Percentiles rank a stretch among this genome's conserved stretches.
phyloP scores from a whole-genome alignment of 1,140 invertebrate genomes.

The Campodea augens region DNA sequence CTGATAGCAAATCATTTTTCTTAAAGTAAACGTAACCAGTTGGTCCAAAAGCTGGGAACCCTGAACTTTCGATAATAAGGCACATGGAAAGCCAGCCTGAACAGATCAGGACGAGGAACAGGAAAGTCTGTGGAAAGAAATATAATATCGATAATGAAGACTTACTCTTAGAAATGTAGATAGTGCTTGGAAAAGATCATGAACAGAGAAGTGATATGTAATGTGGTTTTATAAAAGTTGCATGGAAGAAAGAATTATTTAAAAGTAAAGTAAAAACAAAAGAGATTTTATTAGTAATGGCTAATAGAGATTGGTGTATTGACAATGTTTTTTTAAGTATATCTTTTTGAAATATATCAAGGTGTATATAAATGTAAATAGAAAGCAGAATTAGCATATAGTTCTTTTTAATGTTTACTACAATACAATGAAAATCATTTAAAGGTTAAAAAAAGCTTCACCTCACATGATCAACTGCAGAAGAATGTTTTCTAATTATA shows the following conservation, averaged over 20 bases:
- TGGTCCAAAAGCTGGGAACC: background rate
- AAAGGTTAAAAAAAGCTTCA: too few species aligned
- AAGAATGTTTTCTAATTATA: too few species aligned
- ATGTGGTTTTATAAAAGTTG: background rate
- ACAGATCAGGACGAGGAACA: constrained; percentile 31
- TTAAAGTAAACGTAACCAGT: background rate
- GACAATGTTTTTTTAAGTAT: too few species aligned
- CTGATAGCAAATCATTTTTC: constrained; percentile 16
- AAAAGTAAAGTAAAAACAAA: background rate
- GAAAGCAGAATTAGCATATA: too few species aligned
- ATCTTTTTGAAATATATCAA: too few species aligned
- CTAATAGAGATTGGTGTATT: too few species aligned
- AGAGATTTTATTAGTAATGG: constrained; percentile 3
- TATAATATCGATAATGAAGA: constrained; percentile 2
- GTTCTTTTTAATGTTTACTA: too few species aligned
- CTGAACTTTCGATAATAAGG: constrained; percentile 38
- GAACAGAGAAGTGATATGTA: background rate
- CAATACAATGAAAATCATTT: too few species aligned
- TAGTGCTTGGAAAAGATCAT: constrained; percentile 3
- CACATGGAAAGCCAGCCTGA: constrained; percentile 36
- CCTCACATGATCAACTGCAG: too few species aligned
- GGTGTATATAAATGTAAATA: too few species aligned
- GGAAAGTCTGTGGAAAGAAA: constrained; percentile 37
- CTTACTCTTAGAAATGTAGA: background rate
- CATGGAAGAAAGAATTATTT: constrained; percentile 3